Percentiles rank a stretch among this genome's conserved stretches.
Evolutionary conservation across 2,113 vertebrate species (phyloP).

Genomic region (Ceyx melanurus): DNA sequence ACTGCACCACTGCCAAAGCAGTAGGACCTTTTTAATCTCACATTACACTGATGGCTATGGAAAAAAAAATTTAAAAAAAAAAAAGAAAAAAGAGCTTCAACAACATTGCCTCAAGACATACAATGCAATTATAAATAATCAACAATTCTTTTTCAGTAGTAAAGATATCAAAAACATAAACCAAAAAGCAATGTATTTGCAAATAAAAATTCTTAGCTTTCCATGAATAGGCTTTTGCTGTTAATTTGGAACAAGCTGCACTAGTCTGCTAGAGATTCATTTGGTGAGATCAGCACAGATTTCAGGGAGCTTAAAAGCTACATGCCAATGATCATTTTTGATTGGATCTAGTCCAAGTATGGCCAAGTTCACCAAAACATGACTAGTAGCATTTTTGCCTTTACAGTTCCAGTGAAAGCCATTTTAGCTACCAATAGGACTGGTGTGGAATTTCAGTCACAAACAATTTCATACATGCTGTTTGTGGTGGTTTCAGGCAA

Average conservation of each 20-base stretch:
- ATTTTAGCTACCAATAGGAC: not conserved
- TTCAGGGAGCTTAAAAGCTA: not conserved
- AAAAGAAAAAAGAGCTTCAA: not conserved
- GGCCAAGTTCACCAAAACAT: not conserved
- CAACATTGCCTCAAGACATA: not conserved
- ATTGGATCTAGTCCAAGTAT: not conserved
- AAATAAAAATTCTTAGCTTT: not conserved
- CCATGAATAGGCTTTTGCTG: not conserved
- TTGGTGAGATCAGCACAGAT: not conserved
- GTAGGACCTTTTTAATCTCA: not conserved
- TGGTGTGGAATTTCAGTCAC: not conserved
- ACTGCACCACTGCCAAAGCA: not conserved
- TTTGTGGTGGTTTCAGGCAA: not conserved
- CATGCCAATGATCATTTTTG: fast-evolving
- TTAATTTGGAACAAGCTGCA: not conserved
- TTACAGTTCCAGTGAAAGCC: not conserved
- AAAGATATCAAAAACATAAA: not conserved
- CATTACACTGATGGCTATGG: not conserved
- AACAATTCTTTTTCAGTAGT: not conserved
- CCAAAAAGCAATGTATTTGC: not conserved
- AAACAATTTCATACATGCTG: not conserved
- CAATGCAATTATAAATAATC: not conserved
- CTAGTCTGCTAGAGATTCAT: not conserved
- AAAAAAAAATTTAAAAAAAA: not conserved
- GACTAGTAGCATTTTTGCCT: not conserved